Evolutionary conservation across 2,888 invertebrate genomes (phyloP).

Genomic region (Epinotia bilunana): DNA sequence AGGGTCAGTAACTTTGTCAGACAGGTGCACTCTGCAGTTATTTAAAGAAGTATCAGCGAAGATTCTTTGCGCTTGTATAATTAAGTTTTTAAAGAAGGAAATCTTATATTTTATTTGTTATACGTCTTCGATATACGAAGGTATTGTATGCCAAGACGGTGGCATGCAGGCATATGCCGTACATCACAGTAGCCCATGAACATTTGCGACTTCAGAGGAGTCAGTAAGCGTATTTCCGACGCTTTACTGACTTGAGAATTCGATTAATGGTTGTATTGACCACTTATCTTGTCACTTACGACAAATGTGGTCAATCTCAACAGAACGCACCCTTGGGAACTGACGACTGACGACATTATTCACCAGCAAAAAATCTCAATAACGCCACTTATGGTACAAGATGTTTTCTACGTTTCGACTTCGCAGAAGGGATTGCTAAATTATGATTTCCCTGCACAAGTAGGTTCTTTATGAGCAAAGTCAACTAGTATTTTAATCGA

Average conservation of each 20-base stretch:
- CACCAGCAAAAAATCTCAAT: too few species aligned
- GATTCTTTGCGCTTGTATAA: background rate
- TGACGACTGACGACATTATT: too few species aligned
- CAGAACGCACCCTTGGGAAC: too few species aligned
- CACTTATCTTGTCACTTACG: background rate
- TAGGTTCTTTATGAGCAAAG: conserved; percentile 24
- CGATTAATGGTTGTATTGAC: background rate
- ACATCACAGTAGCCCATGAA: background rate
- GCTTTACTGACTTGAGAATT: background rate
- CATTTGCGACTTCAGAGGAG: background rate
- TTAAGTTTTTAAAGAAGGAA: background rate
- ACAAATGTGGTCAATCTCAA: background rate
- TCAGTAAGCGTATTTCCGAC: background rate
- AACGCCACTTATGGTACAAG: too few species aligned
- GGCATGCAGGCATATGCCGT: background rate
- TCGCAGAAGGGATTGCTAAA: conserved; percentile 12
- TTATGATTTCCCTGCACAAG: background rate
- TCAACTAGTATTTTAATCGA: conserved; percentile 41
- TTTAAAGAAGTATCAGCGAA: background rate
- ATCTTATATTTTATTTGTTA: background rate
- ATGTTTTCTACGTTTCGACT: background rate
- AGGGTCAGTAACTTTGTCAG: conserved; percentile 2
- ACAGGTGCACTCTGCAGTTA: background rate
- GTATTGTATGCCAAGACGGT: too few species aligned
- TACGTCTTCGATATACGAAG: too few species aligned